Percentiles rank a stretch among this genome's conserved stretches.
These are phyloP conservation scores for Notospermus geniculatus DNA, from an alignment of 1,140 invertebrate species.

Conservation along the genomic window DNA sequence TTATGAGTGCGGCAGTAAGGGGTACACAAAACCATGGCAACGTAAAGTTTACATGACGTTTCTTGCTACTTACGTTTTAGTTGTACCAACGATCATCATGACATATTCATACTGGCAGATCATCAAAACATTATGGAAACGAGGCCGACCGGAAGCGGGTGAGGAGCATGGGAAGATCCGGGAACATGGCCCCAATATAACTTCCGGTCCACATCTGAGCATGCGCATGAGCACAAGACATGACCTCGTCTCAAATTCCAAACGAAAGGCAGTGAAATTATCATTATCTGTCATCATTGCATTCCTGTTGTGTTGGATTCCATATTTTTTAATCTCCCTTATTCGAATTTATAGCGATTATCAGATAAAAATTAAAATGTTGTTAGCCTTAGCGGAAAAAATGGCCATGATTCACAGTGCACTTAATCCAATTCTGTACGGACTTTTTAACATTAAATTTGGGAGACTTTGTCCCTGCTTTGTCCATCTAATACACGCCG, in stretches of 20 bases:
- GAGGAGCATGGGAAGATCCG: background rate
- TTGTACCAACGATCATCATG: conserved; percentile 44
- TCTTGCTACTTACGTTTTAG: conserved; percentile 39
- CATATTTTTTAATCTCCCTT: conserved; percentile 54
- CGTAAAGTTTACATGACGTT: conserved; percentile 46
- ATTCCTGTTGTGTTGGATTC: conserved; percentile 56
- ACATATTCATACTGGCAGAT: conserved; percentile 48
- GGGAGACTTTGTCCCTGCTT: too few relatives aligned
- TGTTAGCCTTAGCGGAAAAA: conserved; percentile 34
- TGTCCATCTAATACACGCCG: too few relatives aligned
- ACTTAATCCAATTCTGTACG: conserved; percentile 47
- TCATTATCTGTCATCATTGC: conserved; percentile 56
- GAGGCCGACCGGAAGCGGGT: conserved; percentile 5
- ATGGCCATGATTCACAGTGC: conserved; percentile 42
- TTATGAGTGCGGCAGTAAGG: conserved; percentile 32
- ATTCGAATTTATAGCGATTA: conserved; percentile 46
- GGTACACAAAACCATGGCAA: conserved; percentile 48
- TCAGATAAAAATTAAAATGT: conserved; percentile 13
- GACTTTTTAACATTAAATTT: conserved; percentile 33
- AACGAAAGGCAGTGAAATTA: conserved; percentile 52
- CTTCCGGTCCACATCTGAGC: background rate
- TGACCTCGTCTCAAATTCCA: conserved; percentile 39
- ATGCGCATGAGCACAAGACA: conserved; percentile 33
- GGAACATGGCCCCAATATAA: background rate
- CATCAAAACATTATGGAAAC: conserved; percentile 39